These are phyloP conservation scores for Chaetodon trifasciatus DNA, from an alignment of 2,797 vertebrate genomes.

Conservation along the genomic window DNA sequence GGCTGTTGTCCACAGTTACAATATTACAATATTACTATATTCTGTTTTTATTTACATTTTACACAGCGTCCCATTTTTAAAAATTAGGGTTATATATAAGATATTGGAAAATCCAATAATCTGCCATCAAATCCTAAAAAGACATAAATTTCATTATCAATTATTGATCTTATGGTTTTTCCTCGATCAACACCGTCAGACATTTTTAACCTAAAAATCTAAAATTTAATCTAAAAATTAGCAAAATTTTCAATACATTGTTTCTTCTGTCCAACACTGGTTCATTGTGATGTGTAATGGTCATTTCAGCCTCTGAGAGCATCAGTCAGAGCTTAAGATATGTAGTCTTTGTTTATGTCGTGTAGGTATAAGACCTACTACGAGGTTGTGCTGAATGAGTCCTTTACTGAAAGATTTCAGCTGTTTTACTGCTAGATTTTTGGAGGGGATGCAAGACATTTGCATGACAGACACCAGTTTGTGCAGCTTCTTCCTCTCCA, in stretches of 20 bases:
- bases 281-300: not conserved
- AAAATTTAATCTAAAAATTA: too few species aligned
- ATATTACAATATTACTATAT: not conserved
- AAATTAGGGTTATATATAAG: too few species aligned
- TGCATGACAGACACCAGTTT: slow-evolving; percentile 27
- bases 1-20: not conserved
- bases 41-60: too few species aligned
- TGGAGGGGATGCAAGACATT: slow-evolving; percentile 7
- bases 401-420: not conserved
- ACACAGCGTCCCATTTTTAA: too few species aligned
- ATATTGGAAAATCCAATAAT: not conserved
- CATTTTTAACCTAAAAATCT: not conserved
- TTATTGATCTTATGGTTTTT: too few species aligned
- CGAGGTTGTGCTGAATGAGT: not conserved
- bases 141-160: not conserved
- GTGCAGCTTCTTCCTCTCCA: not conserved
- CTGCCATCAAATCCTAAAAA: not conserved
- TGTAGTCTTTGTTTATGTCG: not conserved
- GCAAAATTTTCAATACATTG: not conserved
- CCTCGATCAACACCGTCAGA: too few species aligned
- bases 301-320: not conserved
- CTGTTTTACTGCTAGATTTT: not conserved
- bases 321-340: not conserved
- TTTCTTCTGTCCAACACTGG: not conserved
- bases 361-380: not conserved